Conservation (phyloP, 2,797 vertebrate species). For the Microctenopoma steveboyesi region DNA sequence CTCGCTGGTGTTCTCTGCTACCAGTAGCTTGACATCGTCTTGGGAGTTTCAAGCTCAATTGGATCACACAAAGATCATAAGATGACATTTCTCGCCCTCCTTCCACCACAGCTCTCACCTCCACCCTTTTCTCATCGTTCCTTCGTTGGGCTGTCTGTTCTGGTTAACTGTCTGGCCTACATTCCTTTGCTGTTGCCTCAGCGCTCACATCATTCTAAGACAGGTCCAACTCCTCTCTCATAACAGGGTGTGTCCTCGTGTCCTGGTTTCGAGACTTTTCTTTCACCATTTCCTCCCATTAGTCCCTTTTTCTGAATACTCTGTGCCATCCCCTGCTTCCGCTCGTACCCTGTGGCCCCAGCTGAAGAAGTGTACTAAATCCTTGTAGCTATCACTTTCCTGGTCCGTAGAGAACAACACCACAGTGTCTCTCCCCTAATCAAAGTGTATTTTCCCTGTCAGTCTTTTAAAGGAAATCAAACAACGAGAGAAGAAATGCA, state of each 20-base stretch:
- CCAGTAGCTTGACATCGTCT: not conserved
- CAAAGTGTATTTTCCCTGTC: slow-evolving; percentile 63
- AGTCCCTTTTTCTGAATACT: slow-evolving; percentile 20
- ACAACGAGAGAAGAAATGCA: slow-evolving; percentile 67
- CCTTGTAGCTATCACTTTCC: slow-evolving; percentile 41
- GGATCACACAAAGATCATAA: slow-evolving; percentile 27
- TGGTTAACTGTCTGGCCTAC: slow-evolving; percentile 65
- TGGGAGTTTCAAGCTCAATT: not conserved
- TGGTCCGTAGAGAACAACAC: slow-evolving; percentile 42
- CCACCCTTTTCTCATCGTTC: slow-evolving; percentile 28
- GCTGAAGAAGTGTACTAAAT: slow-evolving; percentile 21
- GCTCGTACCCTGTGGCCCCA: not conserved
- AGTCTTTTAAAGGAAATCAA: slow-evolving; percentile 70
- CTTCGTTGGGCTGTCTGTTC: slow-evolving; percentile 43
- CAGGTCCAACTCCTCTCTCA: slow-evolving; percentile 59
- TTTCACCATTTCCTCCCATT: slow-evolving; percentile 20
- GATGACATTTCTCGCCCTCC: slow-evolving; percentile 27
- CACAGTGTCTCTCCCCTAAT: slow-evolving; percentile 53
- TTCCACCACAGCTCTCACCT: slow-evolving; percentile 1
- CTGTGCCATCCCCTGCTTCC: not conserved
- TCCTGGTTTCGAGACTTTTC: slow-evolving; percentile 45
- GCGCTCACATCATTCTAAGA: slow-evolving; percentile 60
- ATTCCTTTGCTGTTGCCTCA: slow-evolving; percentile 68
- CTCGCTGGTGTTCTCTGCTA: not conserved
- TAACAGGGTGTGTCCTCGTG: slow-evolving; percentile 53